Conservation (phyloP, 2,797 vertebrate genomes). For the Loriculus beryllinus region DNA sequence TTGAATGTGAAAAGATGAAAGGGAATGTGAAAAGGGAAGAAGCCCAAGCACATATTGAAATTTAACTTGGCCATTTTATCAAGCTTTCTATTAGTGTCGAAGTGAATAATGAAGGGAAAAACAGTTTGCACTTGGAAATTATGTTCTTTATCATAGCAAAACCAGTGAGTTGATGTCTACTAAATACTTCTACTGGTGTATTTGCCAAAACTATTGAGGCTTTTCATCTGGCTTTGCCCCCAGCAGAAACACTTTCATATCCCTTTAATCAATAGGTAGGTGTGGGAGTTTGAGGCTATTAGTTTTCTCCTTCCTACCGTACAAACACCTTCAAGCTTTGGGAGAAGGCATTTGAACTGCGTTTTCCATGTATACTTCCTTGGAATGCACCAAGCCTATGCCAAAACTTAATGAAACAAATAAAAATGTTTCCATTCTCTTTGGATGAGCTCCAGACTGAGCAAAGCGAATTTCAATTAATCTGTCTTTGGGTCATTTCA, state of each 20-base stretch:
- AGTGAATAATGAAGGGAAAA: not conserved
- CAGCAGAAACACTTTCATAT: not conserved
- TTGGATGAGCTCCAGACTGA: not conserved
- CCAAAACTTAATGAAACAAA: not conserved
- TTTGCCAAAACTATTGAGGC: not conserved
- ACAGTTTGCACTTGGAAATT: not conserved
- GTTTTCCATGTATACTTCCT: not conserved
- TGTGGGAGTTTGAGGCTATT: not conserved
- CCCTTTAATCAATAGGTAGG: not conserved
- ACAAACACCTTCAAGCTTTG: not conserved
- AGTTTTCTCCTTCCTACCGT: not conserved
- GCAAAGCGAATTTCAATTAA: not conserved
- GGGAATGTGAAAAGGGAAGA: not conserved
- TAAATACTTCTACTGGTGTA: not conserved
- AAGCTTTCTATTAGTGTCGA: not conserved
- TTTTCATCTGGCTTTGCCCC: not conserved
- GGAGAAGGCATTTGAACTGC: not conserved
- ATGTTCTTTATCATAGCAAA: not conserved
- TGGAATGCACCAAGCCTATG: not conserved
- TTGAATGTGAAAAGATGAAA: not conserved
- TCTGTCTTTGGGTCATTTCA: not conserved
- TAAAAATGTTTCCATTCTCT: not conserved
- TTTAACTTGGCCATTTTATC: not conserved
- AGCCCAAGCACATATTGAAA: not conserved
- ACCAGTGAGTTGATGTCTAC: not conserved